A percentile compares a stretch with the other conserved stretches of the same genome.
phyloP scores from a whole-genome alignment of 2,797 vertebrate species.

The Falco berigora region DNA sequence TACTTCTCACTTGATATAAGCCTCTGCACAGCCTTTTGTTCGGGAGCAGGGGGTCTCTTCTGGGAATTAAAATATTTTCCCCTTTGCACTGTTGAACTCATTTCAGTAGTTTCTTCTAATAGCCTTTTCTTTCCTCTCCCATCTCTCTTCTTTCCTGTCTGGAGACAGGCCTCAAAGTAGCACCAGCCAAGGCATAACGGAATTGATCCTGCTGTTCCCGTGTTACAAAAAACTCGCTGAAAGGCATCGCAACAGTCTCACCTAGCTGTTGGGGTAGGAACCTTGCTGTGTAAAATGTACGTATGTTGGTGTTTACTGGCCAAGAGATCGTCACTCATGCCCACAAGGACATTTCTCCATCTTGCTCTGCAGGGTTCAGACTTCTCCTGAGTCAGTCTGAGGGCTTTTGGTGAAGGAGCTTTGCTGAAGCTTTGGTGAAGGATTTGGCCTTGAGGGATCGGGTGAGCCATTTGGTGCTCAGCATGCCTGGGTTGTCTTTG shows the following conservation, averaged over 20 bases:
- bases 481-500: accelerated
- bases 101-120: neutral
- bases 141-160: neutral
- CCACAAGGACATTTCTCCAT: neutral
- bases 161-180: neutral
- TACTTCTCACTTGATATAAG: neutral
- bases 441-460: neutral
- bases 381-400: neutral
- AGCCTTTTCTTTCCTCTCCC: neutral
- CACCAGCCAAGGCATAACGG: neutral
- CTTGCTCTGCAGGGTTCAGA: neutral
- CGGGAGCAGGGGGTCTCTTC: neutral
- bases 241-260: neutral
- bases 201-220: neutral
- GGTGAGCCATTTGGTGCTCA: neutral
- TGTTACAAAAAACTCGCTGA: neutral
- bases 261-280: neutral
- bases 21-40: neutral
- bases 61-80: neutral
- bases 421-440: no score
- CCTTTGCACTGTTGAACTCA: constrained; percentile 8
- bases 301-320: neutral
- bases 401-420: neutral
- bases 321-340: neutral
- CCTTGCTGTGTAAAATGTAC: neutral